Conservation (phyloP, 2,797 vertebrate genomes). For the Sebastes goodei region DNA sequence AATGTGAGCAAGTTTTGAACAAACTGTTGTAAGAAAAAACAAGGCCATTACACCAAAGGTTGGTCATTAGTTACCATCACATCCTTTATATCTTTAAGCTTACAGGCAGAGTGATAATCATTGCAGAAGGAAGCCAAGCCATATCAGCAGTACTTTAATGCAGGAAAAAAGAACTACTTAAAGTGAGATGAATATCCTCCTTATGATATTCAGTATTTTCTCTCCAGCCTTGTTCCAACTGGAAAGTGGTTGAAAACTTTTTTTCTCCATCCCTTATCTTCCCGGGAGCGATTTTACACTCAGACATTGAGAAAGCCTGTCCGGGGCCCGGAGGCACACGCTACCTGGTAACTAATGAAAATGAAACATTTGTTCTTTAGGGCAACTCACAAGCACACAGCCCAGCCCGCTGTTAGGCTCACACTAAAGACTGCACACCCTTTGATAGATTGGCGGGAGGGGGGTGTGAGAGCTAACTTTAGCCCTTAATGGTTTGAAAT, state of each 20-base stretch:
- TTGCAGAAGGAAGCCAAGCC: background rate
- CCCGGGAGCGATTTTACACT: conserved; percentile 58
- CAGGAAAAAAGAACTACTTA: background rate
- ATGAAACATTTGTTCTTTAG: conserved; percentile 84
- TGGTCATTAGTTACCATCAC: conserved; percentile 6
- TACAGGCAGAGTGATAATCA: background rate
- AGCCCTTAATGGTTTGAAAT: conserved; percentile 86
- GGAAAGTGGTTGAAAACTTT: conserved; percentile 66
- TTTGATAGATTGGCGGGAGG: conserved; percentile 80
- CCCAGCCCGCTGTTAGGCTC: conserved; percentile 61
- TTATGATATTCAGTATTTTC: conserved; percentile 31
- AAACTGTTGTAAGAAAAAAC: conserved; percentile 8
- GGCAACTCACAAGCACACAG: conserved; percentile 66
- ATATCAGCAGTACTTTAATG: background rate
- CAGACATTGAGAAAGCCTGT: conserved; percentile 44
- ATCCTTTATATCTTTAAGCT: background rate
- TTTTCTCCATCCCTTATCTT: conserved; percentile 50
- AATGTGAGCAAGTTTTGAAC: background rate
- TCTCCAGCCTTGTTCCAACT: conserved; percentile 44
- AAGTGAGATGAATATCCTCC: conserved; percentile 55
- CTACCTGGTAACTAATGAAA: conserved; percentile 80
- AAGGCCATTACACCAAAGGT: background rate
- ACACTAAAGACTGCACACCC: conserved; percentile 63
- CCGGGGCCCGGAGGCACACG: conserved; percentile 44
- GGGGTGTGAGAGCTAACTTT: conserved; percentile 80